Percentiles rank a stretch among this genome's conserved stretches.
These are phyloP conservation scores for Chlorops oryzae DNA, from an alignment of 1,140 invertebrate species.

Conservation along the genomic window DNA sequence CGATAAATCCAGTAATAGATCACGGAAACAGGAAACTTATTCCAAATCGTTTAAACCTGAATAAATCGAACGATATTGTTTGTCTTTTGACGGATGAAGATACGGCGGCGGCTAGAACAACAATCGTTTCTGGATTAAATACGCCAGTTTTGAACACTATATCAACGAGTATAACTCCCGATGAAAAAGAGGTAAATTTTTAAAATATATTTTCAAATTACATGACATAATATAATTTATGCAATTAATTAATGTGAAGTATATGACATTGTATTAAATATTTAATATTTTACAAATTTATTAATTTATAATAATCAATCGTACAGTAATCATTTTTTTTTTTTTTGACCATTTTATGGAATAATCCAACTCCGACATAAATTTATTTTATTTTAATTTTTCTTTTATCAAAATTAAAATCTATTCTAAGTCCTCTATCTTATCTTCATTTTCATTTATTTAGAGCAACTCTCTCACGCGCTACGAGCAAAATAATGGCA, in stretches of 20 bases:
- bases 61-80: slow-evolving; percentile 44
- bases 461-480: no score
- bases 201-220: no score
- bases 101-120: slow-evolving; percentile 38
- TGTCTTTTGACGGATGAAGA: slow-evolving; percentile 42
- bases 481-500: no score
- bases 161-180: background rate
- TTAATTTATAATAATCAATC: no score
- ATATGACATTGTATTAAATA: slow-evolving; percentile 2
- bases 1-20: slow-evolving; percentile 25
- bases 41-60: slow-evolving; percentile 38
- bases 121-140: slow-evolving; percentile 34
- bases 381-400: no score
- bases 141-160: background rate
- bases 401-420: no score
- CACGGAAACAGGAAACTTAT: slow-evolving; percentile 35
- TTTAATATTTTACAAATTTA: slow-evolving; percentile 8
- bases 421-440: no score
- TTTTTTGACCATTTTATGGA: no score
- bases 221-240: no score
- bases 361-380: no score
- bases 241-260: background rate
- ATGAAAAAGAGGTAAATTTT: slow-evolving; percentile 25
- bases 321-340: no score
- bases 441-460: no score